A percentile compares a stretch with the other conserved stretches of the same genome.
phyloP scores from a whole-genome alignment of 2,888 invertebrate genomes.

The Meganola albula region DNA sequence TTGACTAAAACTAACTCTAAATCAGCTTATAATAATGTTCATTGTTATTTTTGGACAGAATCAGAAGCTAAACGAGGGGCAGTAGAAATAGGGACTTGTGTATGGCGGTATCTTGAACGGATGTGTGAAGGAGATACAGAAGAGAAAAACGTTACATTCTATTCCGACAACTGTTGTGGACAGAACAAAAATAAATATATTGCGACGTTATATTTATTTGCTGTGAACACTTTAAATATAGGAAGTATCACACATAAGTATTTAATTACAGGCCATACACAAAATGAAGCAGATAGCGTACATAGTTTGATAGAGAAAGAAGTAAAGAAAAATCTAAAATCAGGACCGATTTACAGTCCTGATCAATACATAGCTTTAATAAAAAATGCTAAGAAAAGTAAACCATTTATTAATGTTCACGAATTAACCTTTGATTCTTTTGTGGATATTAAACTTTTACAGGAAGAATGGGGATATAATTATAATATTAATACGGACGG shows the following conservation, averaged over 20 bases:
- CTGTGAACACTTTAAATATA: conserved; percentile 2
- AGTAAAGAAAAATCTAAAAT: not conserved
- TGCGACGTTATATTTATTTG: no score
- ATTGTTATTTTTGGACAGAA: conserved; percentile 8
- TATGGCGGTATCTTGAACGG: conserved; percentile 5
- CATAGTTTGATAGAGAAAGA: not conserved
- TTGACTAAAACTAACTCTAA: no score
- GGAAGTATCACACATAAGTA: conserved; percentile 1
- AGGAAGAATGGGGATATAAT: no score
- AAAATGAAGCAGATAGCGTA: conserved; percentile 1
- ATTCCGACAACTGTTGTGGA: conserved; percentile 11
- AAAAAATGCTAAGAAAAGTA: conserved; percentile 1
- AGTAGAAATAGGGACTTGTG: conserved; percentile 11
- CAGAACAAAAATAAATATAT: conserved; percentile 13
- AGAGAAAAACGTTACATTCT: no score
- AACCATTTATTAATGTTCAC: not conserved
- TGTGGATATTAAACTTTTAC: not conserved
- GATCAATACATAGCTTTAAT: conserved; percentile 2
- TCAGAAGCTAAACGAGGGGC: conserved; percentile 2
- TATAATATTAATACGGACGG: no score
- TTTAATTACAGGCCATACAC: conserved; percentile 1
- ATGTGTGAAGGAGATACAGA: not conserved
- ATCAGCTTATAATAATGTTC: no score
- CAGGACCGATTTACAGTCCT: conserved; percentile 1
- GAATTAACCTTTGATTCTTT: not conserved